Base-by-base conservation (phyloP, 2,888 invertebrate genomes). In the Opisthograptis luteolata region DNA sequence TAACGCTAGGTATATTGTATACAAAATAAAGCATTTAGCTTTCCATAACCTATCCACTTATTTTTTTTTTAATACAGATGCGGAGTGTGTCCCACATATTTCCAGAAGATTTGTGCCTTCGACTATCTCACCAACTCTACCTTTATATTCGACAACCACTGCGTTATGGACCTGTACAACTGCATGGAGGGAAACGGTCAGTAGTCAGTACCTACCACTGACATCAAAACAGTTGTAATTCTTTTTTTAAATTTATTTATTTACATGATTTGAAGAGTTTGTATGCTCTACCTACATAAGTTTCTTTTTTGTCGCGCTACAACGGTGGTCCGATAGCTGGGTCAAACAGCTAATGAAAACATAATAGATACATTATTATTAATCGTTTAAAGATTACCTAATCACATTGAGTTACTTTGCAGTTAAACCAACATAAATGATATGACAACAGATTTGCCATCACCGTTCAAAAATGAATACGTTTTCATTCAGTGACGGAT, bases 161-260 rank as follows among this genome's bases (percentile, higher is more conserved):
- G 89, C 56, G 35, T 89, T 28, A 87, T 90, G 89, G 87, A 89
- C 52, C 49, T 89, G n/a, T 82, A 77, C 53, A 89, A 90, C 65
- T 90, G 89, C 59, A 68, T 84, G 5, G 69, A 82, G 50, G 81
- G 69, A 27, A 75, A 84, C 39, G 68, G 89, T 89, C 63, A 32
- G 73, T 70, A n/a, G n/a, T n/a, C n/a, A n/a, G n/a, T n/a, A n/a
- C n/a, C n/a, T n/a, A n/a, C n/a, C n/a, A n/a, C n/a, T n/a, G n/a
- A n/a, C n/a, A n/a, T n/a, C n/a, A n/a, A n/a, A n/a, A n/a, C n/a
- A n/a, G n/a, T n/a, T n/a, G n/a, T n/a, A n/a, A n/a, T n/a, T n/a
- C n/a, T n/a, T n/a, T n/a, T n/a, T n/a, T n/a, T n/a, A n/a, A n/a
- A n/a, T n/a, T n/a, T n/a, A n/a, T n/a, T n/a, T n/a, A n/a, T n/a